Conservation (phyloP, 2,797 vertebrate genomes). For the Lagorchestes hirsutus region DNA sequence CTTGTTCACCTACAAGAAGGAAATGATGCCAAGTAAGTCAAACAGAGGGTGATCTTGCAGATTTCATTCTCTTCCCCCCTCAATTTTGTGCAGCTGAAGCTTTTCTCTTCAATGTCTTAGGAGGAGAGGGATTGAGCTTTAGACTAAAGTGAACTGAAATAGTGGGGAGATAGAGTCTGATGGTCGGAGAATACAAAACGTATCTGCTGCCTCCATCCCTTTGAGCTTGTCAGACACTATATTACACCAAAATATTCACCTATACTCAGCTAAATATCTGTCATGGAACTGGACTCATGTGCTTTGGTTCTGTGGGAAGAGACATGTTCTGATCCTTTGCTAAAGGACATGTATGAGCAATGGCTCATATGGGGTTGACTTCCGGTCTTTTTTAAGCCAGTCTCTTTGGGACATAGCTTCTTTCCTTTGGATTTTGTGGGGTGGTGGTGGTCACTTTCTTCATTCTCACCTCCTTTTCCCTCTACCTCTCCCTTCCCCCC, state of each 20-base stretch:
- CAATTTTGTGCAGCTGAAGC: neutral
- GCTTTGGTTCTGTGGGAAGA: neutral
- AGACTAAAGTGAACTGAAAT: neutral
- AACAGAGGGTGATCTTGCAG: neutral
- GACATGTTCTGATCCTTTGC: neutral
- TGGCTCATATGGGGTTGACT: neutral
- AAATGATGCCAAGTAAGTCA: conserved; percentile 32
- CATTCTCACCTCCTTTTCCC: neutral
- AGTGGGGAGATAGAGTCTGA: neutral
- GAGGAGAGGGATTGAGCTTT: conserved; percentile 3
- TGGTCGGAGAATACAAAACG: neutral
- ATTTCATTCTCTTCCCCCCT: neutral
- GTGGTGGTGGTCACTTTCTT: neutral
- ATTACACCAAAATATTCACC: neutral
- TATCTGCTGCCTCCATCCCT: neutral
- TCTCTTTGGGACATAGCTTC: neutral
- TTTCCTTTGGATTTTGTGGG: neutral
- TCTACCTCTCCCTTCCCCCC: neutral
- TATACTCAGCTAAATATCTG: neutral
- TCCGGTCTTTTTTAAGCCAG: neutral
- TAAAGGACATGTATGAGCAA: neutral
- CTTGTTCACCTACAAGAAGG: conserved; percentile 86
- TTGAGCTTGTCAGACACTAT: neutral
- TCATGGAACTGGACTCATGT: neutral
- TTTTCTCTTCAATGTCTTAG: conserved; percentile 23